These are phyloP conservation scores for Merops nubicus DNA, from an alignment of 2,113 vertebrate genomes.

Conservation along the genomic window DNA sequence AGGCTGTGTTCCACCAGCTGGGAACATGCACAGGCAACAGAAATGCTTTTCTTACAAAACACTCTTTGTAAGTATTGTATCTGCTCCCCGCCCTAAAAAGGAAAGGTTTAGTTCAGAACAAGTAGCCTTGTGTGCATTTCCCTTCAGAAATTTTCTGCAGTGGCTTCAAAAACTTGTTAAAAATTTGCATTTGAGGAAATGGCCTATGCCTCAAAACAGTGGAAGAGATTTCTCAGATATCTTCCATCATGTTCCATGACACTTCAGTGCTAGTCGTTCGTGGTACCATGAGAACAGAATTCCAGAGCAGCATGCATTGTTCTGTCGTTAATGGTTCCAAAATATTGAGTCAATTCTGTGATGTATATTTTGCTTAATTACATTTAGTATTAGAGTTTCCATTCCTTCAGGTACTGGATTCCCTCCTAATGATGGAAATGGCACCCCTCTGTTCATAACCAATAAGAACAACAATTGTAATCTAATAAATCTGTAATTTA, in stretches of 20 bases:
- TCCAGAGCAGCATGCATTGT: not conserved
- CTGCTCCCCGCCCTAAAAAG: not conserved
- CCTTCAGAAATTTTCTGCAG: not conserved
- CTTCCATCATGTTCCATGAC: not conserved
- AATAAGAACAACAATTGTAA: not conserved
- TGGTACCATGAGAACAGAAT: not conserved
- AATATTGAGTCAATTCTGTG: not conserved
- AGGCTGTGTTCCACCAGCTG: not conserved
- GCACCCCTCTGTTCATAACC: not conserved
- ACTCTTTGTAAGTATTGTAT: slow-evolving; percentile 2
- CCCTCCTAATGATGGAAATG: not conserved
- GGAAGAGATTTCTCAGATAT: not conserved
- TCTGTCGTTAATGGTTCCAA: not conserved
- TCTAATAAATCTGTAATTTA: not conserved
- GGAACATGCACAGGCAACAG: slow-evolving; percentile 4
- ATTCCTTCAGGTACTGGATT: not conserved
- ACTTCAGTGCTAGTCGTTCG: not conserved
- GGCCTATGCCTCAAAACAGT: not conserved
- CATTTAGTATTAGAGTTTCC: not conserved
- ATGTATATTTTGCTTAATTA: not conserved
- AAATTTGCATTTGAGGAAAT: not conserved
- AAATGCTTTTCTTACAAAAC: slow-evolving; percentile 42
- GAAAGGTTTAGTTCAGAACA: not conserved
- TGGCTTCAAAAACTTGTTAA: not conserved
- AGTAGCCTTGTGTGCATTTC: not conserved